Evolutionary conservation across 2,113 vertebrate genomes (phyloP), one percentile per base, ranked within the genome.

Genomic region (Rhombomys opimus): DNA sequence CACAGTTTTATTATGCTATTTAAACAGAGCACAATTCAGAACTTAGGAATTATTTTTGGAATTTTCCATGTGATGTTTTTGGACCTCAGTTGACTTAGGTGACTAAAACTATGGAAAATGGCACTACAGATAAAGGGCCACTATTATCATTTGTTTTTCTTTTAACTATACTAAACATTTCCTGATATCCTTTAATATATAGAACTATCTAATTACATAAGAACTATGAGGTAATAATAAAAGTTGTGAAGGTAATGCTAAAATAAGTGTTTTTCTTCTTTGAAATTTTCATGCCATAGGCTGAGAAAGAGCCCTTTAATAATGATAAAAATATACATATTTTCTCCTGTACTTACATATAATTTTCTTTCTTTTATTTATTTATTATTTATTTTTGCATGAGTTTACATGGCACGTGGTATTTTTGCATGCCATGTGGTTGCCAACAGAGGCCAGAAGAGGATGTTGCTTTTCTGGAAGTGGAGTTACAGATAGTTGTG

Each of bases 121-220:
- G 27, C 32, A 57, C 50, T 81, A 17, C 23, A 80, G 63, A 80
- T 46, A 41, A 81, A 25, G 50, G 52, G 23, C 5, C 3, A 63
- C 35, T 57, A 20, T 81, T 68, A n/a, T 20, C 50, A 65, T 76
- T 50, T 87, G 81, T 95, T 72, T 89, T 75, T 54, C 20, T 86
- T 96, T 73, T 93, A 14, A 78, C 80, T 90, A 10, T 75, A 52
- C 35, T 94, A 91, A 89, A 68, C 80, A n/a, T 35, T 52, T 87
- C 75, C 78, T 70, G 57, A 41, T n/a, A 70, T 92, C 52, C 57
- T 59, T 75, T 93, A 89, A 46, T 91, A 17, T 85, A 59, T 70
- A 88, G 67, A 91, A 93, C 88, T 70, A 50, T 61, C 72, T 54
- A n/a, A 41, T 91, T 93, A 23, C 76, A n/a, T 87, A 17, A 89